These are phyloP conservation scores for Lamprotornis superbus DNA, from an alignment of 2,113 vertebrate species.

Conservation along the genomic window DNA sequence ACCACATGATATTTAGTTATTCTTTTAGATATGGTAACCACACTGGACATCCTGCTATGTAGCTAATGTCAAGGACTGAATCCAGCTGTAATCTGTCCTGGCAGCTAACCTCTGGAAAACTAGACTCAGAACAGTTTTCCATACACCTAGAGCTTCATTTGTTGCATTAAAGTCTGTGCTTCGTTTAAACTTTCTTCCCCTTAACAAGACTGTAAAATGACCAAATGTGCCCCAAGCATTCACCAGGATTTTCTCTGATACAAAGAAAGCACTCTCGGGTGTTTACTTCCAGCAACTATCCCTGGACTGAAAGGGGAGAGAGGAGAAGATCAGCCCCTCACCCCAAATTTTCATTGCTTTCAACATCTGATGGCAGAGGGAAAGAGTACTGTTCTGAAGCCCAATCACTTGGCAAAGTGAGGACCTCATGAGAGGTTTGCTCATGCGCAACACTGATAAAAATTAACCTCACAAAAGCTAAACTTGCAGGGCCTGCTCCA, in stretches of 20 bases:
- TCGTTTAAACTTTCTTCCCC: background rate
- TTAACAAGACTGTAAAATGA: background rate
- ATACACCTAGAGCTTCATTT: background rate
- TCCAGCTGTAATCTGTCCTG: background rate
- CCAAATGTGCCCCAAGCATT: background rate
- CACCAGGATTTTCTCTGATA: background rate
- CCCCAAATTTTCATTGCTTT: background rate
- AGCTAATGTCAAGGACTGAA: background rate
- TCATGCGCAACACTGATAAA: background rate
- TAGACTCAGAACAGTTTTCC: background rate
- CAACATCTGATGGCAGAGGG: background rate
- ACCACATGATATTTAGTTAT: background rate
- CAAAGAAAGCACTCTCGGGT: background rate
- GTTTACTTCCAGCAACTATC: background rate
- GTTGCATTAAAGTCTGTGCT: background rate
- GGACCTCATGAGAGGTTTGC: background rate
- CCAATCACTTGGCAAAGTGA: background rate
- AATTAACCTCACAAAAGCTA: background rate
- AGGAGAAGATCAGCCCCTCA: background rate
- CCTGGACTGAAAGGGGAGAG: background rate
- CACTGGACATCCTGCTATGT: background rate
- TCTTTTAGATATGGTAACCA: background rate
- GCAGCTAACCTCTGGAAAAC: background rate
- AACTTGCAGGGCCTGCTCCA: background rate
- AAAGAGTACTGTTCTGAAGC: background rate